Conservation (phyloP, 2,113 vertebrate genomes). For the Campylorhamphus procurvoides region DNA sequence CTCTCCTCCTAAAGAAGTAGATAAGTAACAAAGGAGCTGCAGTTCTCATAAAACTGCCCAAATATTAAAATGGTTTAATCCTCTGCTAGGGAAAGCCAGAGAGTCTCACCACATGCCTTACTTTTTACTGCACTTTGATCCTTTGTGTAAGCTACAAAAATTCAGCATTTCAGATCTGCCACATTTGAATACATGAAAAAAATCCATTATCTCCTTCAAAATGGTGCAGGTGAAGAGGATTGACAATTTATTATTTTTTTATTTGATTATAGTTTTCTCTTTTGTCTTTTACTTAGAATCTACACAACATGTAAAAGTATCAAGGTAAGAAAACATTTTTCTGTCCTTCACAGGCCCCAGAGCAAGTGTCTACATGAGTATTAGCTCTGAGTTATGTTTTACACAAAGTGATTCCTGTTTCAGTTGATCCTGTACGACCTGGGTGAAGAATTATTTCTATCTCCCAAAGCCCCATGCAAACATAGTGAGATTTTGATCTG, state of each 20-base stretch:
- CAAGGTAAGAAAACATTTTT: neutral
- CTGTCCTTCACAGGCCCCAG: neutral
- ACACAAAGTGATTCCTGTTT: neutral
- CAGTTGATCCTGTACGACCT: neutral
- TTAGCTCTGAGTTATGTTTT: neutral
- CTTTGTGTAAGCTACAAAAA: neutral
- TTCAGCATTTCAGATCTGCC: neutral
- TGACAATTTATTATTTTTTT: neutral
- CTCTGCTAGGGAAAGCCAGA: conserved; percentile 4
- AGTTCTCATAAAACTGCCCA: neutral
- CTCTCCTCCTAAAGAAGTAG: neutral
- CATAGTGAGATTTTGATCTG: neutral
- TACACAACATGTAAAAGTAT: fast-evolving
- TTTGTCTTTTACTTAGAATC: neutral
- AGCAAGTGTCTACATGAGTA: neutral
- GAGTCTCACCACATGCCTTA: neutral
- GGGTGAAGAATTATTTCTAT: neutral
- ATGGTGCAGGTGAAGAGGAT: neutral
- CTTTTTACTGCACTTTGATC: conserved; percentile 29
- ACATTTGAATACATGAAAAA: neutral
- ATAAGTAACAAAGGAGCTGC: conserved; percentile 17
- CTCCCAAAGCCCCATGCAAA: neutral
- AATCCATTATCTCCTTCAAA: neutral
- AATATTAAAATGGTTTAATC: conserved; percentile 25
- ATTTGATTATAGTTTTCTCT: neutral